Base-by-base conservation (phyloP, 2,113 vertebrate species). In the Cheilinus undulatus region DNA sequence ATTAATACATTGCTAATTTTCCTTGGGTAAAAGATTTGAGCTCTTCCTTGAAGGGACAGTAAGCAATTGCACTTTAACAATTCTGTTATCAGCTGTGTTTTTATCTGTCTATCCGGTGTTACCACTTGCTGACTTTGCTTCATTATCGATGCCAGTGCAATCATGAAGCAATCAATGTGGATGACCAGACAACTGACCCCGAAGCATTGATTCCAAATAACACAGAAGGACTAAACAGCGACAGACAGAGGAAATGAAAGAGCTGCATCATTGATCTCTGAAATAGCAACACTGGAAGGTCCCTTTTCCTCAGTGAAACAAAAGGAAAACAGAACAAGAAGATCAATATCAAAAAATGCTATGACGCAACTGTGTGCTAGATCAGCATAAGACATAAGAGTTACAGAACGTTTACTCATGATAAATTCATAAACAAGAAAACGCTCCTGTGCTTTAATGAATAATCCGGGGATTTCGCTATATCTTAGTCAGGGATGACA, bases 201-300 rank as follows among this genome's bases (percentile, higher is more conserved):
- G 8, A 64, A 83, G 66, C 49, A 85, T 85, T 69, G 75, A 86
- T 76, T 56, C 40, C n/a, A 9, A 65, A 51, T 40, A 61, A 28
- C 51, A 48, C 12, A 27, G 4, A 3, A 11, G 3, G 1, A 32
- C 42, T 19, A 1, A 19, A 32, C 40, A n/a, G 50, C 40, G 38
- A 20, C 52, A 60, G 40, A 67, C 17, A 65, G 77, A 42, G 83
- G 84, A 87, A 83, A 88, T 83, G 59, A 83, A 82, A 83, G 38
- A 24, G 78, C 43, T 56, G 66, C 13, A 45, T 46, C 59, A 86
- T 80, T 64, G 84, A 86, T 74, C 48, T 59, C 23, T 64, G 57
- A 69, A 63, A 49, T 3, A 14, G 56, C 52, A 2, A 17, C 1
- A 2, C 30, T 70, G 72, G 64, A 61, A 75, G 3, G 42, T n/a